These are phyloP conservation scores for Streptopelia turtur DNA, from an alignment of 2,797 vertebrate genomes.

Conservation along the genomic window DNA sequence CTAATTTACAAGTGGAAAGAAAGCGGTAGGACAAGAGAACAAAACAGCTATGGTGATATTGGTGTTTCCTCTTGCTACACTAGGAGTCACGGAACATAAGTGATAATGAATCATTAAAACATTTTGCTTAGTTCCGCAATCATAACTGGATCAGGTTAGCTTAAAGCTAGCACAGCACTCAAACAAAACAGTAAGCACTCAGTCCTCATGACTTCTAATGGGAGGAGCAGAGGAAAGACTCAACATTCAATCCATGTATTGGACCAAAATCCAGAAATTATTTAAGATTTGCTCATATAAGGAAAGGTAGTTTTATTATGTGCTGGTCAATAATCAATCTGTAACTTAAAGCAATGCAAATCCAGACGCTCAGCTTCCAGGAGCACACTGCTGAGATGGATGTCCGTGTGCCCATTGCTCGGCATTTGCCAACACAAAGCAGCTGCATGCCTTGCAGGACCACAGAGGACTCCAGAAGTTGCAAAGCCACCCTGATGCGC, in stretches of 20 bases:
- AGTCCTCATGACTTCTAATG: neutral
- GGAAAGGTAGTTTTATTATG: neutral
- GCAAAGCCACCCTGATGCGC: neutral
- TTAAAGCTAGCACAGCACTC: neutral
- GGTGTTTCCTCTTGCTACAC: neutral
- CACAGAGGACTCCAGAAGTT: neutral
- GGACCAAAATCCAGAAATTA: neutral
- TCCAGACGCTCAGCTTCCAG: neutral
- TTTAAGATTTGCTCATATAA: neutral
- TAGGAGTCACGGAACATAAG: neutral
- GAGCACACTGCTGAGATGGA: neutral
- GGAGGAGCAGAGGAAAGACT: neutral
- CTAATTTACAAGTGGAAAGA: neutral
- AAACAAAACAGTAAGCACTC: neutral
- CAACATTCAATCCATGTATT: rapidly evolving
- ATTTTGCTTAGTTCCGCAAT: neutral
- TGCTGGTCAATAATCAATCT: neutral
- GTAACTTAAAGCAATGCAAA: neutral
- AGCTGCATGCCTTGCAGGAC: neutral
- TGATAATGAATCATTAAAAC: neutral
- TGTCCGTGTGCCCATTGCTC: neutral
- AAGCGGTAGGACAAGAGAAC: neutral
- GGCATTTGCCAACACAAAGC: neutral
- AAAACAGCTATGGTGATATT: neutral
- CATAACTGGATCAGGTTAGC: neutral